Evolutionary conservation across 2,113 vertebrate species (phyloP).

Genomic region (Madoqua kirkii): DNA sequence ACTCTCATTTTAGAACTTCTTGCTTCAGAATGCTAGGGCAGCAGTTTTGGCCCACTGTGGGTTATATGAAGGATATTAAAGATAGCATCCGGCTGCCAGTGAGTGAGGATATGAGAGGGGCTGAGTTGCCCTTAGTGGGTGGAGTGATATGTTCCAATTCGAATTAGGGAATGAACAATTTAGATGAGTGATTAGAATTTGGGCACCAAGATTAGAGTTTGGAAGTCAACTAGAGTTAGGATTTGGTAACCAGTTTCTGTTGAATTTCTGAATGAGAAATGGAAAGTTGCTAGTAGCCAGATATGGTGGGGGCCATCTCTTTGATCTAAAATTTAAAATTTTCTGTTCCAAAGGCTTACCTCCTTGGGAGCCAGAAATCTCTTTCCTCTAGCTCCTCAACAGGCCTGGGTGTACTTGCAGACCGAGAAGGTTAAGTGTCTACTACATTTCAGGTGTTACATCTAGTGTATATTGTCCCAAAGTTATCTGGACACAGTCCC

Average conservation of each 20-base stretch:
- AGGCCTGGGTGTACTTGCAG: background rate
- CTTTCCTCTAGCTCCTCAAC: background rate
- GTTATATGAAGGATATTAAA: background rate
- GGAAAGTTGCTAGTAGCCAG: background rate
- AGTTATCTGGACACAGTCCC: background rate
- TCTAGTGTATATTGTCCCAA: background rate
- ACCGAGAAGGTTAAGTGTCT: background rate
- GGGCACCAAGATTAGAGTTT: background rate
- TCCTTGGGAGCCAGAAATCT: background rate
- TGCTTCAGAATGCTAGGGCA: background rate
- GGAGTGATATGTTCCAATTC: background rate
- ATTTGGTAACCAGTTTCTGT: background rate
- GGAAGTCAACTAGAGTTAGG: background rate
- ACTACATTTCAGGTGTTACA: background rate
- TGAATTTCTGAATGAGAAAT: conserved; percentile 2
- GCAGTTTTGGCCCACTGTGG: background rate
- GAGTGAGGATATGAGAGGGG: background rate
- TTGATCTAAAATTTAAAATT: background rate
- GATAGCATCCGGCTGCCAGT: background rate
- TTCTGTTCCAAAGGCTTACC: background rate
- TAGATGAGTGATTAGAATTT: background rate
- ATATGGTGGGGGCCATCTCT: background rate
- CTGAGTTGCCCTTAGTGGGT: background rate
- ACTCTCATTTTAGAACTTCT: background rate
- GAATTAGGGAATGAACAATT: background rate